phyloP scores from a whole-genome alignment of 2,797 vertebrate species.

The Dicrostonyx torquatus region DNA sequence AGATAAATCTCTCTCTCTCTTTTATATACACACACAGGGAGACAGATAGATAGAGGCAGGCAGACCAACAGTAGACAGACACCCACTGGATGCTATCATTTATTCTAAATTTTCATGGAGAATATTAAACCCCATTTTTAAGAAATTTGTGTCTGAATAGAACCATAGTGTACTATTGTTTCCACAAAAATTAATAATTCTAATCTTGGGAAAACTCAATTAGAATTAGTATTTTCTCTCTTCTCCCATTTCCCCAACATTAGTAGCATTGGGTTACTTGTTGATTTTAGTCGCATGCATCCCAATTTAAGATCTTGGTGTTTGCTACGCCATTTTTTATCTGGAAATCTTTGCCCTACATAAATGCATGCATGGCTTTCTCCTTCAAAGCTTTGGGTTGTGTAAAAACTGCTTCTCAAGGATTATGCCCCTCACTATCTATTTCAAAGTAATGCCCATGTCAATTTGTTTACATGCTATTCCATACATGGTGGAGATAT shows the following conservation, averaged over 20 bases:
- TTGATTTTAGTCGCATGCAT: not conserved
- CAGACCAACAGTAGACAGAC: too few relatives aligned
- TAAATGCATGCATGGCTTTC: not conserved
- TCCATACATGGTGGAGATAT: not conserved
- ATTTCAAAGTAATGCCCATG: not conserved
- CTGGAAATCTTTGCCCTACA: not conserved
- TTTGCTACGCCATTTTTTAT: not conserved
- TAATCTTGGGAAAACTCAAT: not conserved
- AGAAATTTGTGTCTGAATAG: slow-evolving; percentile 8
- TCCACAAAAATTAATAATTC: slow-evolving; percentile 9
- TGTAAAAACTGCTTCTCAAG: not conserved
- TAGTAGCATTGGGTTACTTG: not conserved
- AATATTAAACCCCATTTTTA: slow-evolving; percentile 11
- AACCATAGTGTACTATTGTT: not conserved
- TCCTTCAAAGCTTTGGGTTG: not conserved
- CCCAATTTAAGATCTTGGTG: not conserved
- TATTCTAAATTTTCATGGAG: not conserved
- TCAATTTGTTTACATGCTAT: not conserved
- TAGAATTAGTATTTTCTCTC: not conserved
- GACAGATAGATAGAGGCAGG: too few relatives aligned
- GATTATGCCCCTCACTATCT: not conserved
- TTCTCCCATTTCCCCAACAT: not conserved
- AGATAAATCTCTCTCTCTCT: not conserved
- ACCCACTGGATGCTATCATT: not conserved
- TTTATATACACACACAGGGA: not conserved